Percentiles rank a stretch among this genome's conserved stretches.
phyloP scores from a whole-genome alignment of 2,113 vertebrate species.

The Ceyx cyanopectus region DNA sequence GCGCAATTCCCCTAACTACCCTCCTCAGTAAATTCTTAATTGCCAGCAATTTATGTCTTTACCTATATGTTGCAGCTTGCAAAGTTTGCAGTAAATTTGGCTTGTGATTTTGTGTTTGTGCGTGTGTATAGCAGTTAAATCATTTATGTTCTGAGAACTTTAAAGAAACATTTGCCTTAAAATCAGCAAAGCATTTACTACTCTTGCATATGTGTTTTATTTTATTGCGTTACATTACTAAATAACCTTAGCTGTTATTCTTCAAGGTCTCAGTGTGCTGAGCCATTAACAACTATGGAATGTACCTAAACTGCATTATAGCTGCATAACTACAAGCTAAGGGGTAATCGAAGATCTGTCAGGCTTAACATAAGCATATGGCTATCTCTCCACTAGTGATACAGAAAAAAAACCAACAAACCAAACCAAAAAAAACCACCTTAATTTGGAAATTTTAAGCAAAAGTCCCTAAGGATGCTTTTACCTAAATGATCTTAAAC shows the following conservation, averaged over 20 bases:
- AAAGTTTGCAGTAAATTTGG: conserved; percentile 52
- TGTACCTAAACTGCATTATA: conserved; percentile 51
- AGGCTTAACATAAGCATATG: conserved; percentile 77
- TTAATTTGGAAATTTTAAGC: conserved; percentile 63
- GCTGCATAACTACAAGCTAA: conserved; percentile 65
- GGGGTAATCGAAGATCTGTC: conserved; percentile 73
- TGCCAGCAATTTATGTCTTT: conserved; percentile 73
- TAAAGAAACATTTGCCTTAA: conserved; percentile 56
- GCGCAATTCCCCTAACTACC: conserved; percentile 43
- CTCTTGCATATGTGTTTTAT: conserved; percentile 53
- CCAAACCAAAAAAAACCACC: background rate
- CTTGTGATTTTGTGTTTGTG: conserved; percentile 37
- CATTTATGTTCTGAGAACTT: conserved; percentile 54
- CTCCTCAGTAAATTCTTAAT: conserved; percentile 73
- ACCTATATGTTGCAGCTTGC: conserved; percentile 57
- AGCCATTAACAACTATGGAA: conserved; percentile 66
- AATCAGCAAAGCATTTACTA: conserved; percentile 49
- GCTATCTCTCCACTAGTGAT: conserved; percentile 34
- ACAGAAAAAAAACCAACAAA: background rate
- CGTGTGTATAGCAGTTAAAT: conserved; percentile 33
- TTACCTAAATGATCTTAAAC: conserved; percentile 60
- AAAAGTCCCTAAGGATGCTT: conserved; percentile 44
- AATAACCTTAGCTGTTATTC: conserved; percentile 76
- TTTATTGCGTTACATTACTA: conserved; percentile 47
- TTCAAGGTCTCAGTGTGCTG: conserved; percentile 70